Evolutionary conservation across 2,797 vertebrate species (phyloP).

Genomic region (Sciaenops ocellatus): DNA sequence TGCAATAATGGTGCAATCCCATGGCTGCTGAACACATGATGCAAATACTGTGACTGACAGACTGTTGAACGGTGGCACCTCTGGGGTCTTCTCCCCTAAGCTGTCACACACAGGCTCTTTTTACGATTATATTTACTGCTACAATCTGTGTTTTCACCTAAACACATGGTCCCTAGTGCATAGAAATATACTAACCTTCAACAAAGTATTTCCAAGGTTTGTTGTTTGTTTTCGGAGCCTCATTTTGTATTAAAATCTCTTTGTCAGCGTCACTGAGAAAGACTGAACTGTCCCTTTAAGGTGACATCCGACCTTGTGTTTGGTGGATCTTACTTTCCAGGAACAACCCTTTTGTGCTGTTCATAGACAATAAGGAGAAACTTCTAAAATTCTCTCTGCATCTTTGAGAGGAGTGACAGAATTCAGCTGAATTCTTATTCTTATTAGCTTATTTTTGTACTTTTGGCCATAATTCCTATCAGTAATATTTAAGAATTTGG

Average conservation of each 20-base stretch:
- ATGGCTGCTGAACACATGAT: conserved; percentile 12
- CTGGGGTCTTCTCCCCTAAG: background rate
- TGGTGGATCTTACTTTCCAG: background rate
- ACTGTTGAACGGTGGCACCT: background rate
- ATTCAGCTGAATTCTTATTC: too few relatives aligned
- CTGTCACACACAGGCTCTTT: background rate
- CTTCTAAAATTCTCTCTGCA: background rate
- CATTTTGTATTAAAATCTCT: too few relatives aligned
- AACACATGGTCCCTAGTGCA: background rate
- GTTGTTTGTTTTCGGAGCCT: too few relatives aligned
- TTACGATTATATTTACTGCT: background rate
- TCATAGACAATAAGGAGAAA: background rate
- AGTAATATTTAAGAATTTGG: too few relatives aligned
- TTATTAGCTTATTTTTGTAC: too few relatives aligned
- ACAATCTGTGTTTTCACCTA: background rate
- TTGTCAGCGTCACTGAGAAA: background rate
- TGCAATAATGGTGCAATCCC: conserved; percentile 27
- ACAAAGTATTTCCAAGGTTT: too few relatives aligned
- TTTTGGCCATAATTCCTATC: too few relatives aligned
- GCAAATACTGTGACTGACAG: conserved; percentile 29
- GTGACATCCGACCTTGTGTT: background rate
- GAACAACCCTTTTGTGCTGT: background rate
- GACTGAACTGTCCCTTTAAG: background rate
- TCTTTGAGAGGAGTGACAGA: too few relatives aligned
- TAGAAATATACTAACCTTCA: background rate